A percentile compares a stretch with the other conserved stretches of the same genome.
Evolutionary conservation across 1,140 invertebrate species (phyloP).

Genomic region (silkworm (Bombyx mori)): ASM3026992v2 NC_085111.1:9402001-9402500

Average conservation of each 20-base stretch:
- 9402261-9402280: slow-evolving; percentile 22
- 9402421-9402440: too few relatives aligned
- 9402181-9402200: slow-evolving; percentile 65
- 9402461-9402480: too few relatives aligned
- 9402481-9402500: too few relatives aligned
- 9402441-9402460: too few relatives aligned
- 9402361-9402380: too few relatives aligned
- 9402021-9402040: background rate
- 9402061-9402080: too few relatives aligned
- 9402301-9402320: too few relatives aligned
- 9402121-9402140: slow-evolving; percentile 31
- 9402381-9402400: too few relatives aligned
- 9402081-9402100: slow-evolving; percentile 32
- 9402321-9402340: too few relatives aligned
- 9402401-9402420: too few relatives aligned
- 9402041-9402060: background rate
- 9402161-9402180: slow-evolving; percentile 62
- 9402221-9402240: slow-evolving; percentile 53
- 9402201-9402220: slow-evolving; percentile 60
- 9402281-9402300: background rate
- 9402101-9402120: slow-evolving; percentile 47
- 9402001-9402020: too few relatives aligned
- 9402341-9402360: background rate
- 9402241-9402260: slow-evolving; percentile 40
- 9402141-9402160: slow-evolving; percentile 33